Evolutionary conservation across 2,888 invertebrate genomes (phyloP).

Genomic region (Ophraella communa): DNA sequence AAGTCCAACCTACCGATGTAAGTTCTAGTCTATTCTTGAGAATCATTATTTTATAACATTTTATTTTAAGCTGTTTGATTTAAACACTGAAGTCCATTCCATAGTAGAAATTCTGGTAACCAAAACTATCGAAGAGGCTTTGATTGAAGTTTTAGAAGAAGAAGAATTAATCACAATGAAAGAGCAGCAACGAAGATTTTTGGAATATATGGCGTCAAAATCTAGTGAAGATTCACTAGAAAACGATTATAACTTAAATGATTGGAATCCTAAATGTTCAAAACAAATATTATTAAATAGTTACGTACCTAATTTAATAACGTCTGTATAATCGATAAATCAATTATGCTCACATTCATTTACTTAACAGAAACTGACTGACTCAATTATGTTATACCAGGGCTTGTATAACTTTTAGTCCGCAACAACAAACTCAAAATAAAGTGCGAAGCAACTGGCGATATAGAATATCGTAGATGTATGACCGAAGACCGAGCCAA

Average conservation of each 20-base stretch:
- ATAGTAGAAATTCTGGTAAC: slow-evolving; percentile 89
- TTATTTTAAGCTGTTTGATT: slow-evolving; percentile 80
- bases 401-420: too few species aligned
- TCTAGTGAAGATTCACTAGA: slow-evolving; percentile 67
- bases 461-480: too few species aligned
- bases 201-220: slow-evolving; percentile 79
- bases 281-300: neutral
- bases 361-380: neutral
- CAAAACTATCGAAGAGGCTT: slow-evolving; percentile 86
- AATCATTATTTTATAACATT: slow-evolving; percentile 24
- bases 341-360: too few species aligned
- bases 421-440: neutral
- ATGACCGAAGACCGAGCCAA: too few species aligned
- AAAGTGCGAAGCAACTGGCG: neutral
- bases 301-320: slow-evolving; percentile 11
- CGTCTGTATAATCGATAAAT: neutral
- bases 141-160: slow-evolving; percentile 90
- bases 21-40: neutral
- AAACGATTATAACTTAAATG: neutral
- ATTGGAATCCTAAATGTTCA: neutral
- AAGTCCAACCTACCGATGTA: slow-evolving; percentile 89
- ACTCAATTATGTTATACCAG: neutral
- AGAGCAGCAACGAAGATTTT: slow-evolving; percentile 77
- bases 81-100: slow-evolving; percentile 89
- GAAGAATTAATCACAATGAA: slow-evolving; percentile 85